Evolutionary conservation across 2,888 invertebrate genomes (phyloP).

Genomic region (Aphodius granarius): DNA sequence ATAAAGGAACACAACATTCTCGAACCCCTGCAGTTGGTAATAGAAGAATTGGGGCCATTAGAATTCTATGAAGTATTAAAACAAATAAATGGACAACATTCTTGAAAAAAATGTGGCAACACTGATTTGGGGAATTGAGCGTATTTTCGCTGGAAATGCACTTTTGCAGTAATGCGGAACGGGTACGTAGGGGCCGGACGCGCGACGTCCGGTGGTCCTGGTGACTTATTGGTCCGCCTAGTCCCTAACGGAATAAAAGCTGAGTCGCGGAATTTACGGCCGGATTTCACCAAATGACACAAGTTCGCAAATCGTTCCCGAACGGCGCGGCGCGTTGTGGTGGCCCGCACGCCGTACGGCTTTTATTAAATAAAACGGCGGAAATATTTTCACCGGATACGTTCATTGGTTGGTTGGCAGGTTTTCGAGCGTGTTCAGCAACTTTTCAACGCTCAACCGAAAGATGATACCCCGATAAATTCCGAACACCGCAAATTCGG

Average conservation of each 20-base stretch:
- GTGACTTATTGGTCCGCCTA: slow-evolving; percentile 4
- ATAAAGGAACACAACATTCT: no score
- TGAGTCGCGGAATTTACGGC: slow-evolving; percentile 14
- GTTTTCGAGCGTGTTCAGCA: neutral
- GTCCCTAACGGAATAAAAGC: slow-evolving; percentile 9
- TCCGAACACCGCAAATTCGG: neutral
- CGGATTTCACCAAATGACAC: slow-evolving; percentile 13
- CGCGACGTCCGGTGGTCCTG: neutral
- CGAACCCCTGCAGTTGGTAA: no score
- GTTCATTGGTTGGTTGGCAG: neutral
- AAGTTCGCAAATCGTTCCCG: slow-evolving; percentile 9
- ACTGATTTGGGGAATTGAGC: no score
- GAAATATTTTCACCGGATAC: neutral
- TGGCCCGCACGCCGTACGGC: no score
- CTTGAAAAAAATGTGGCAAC: no score
- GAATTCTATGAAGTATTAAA: no score
- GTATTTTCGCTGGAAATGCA: slow-evolving; percentile 10
- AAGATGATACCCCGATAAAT: neutral
- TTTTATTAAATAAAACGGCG: slow-evolving; percentile 12
- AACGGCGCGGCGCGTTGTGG: neutral
- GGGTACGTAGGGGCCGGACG: neutral
- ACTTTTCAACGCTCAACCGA: neutral
- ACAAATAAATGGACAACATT: no score
- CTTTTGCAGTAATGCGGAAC: neutral
- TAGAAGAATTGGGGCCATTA: no score